Base-by-base conservation (phyloP, 2,888 invertebrate species). In the Leptinotarsa haldemani region DNA sequence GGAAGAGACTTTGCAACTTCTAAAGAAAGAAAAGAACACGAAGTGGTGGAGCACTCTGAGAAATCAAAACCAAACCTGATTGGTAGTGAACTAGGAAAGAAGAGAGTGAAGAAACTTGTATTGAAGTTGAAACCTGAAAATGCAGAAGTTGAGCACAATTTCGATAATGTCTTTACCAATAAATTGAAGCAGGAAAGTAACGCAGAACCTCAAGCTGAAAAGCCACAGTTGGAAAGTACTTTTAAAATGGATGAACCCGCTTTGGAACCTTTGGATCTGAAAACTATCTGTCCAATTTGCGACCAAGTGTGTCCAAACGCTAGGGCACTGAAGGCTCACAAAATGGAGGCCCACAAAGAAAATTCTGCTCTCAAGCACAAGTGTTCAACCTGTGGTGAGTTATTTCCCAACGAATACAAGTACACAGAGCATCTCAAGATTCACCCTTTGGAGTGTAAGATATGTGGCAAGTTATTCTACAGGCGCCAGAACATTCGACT, bases 401-500 rank as follows among this genome's bases (percentile, higher is more conserved):
- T 92, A 82, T 95, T 94, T 83, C 88, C 90, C 4, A 92, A 91
- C 0, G 93, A 94, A 16, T 90, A 90, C 15, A 89, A 91, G 13
- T 95, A 92, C 85, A 92, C 92, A 78, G 91, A 91, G 4, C 95
- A 96, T 85, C 89, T 95, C 52, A 92, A 92, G 82, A 90, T 92
- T 61, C 96, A 96, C 86, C 95, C 95, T 0, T 89, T 95, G 70
- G 95, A 95, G 87, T 96, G 96, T 81, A 90, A 92, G 75, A 92
- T 94, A 20, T 96, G 96, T 84, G 94, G 94, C 16, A 95, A 95
- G 92, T 84, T 95, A 94, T 89, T 86, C 73, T 92, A 91, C 83
- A 89, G 92, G 20, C 90, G 93, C 85, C 92, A 92, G 78, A 94
- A 94, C 86, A 90, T 94, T 76, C 92, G 93, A 66, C 87, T 95